A percentile compares a stretch with the other conserved stretches of the same genome.
Conservation (phyloP, 2,797 vertebrate species). For the Kryptopterus vitreolus region DNA sequence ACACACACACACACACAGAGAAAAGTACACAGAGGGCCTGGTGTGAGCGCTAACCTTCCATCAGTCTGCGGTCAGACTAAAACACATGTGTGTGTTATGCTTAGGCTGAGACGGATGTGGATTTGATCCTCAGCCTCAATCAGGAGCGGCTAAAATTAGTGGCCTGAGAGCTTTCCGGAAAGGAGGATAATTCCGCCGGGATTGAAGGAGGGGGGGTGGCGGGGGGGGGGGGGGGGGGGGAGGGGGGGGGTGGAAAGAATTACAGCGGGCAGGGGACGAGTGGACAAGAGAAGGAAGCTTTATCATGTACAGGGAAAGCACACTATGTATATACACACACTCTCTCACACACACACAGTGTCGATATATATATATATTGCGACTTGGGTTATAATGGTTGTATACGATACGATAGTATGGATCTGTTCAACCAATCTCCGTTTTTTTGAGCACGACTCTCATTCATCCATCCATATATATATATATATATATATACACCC, state of each 20-base stretch:
- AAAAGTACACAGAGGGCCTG: conserved; percentile 62
- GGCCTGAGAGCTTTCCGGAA: conserved; percentile 69
- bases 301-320: neutral
- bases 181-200: conserved; percentile 72
- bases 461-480: too few species aligned
- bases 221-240: conserved; percentile 54
- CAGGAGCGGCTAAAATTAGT: conserved; percentile 79
- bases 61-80: conserved; percentile 72
- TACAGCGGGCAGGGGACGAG: conserved; percentile 16
- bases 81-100: conserved; percentile 79
- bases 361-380: too few species aligned
- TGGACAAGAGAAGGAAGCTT: conserved; percentile 26
- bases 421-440: too few species aligned
- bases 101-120: conserved; percentile 78
- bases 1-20: conserved; percentile 70
- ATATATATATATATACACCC: too few species aligned
- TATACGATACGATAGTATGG: too few species aligned
- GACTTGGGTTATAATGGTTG: too few species aligned
- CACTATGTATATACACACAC: neutral
- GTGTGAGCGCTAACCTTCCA: conserved; percentile 68
- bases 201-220: too few species aligned
- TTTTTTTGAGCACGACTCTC: too few species aligned
- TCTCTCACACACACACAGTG: neutral
- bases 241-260: conserved; percentile 58
- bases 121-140: conserved; percentile 74